Percentiles rank a stretch among this genome's conserved stretches.
These are phyloP conservation scores for Drosophila fuyamai DNA, from an alignment of 1,140 invertebrate species.

Conservation along the genomic window DNA sequence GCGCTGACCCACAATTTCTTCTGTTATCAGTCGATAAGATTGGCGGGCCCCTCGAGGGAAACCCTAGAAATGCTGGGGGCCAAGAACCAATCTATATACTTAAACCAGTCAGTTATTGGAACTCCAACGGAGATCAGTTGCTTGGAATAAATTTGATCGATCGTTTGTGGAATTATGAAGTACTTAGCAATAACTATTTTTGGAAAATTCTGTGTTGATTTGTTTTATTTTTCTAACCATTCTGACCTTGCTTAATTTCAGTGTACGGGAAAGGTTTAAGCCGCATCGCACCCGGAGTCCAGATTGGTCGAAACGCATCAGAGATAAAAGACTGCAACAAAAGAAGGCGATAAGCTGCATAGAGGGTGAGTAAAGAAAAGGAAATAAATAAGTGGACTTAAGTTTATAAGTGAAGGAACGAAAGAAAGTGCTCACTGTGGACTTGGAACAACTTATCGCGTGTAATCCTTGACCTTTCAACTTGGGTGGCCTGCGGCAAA, in stretches of 20 bases:
- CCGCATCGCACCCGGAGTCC: conserved; percentile 80
- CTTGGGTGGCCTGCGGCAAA: not conserved
- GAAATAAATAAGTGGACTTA: not conserved
- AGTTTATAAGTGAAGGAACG: not conserved
- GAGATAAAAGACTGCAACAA: conserved; percentile 85
- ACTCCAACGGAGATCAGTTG: conserved; percentile 6
- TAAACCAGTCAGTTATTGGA: conserved; percentile 14
- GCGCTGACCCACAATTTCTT: conserved; percentile 63
- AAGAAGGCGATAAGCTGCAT: conserved; percentile 80
- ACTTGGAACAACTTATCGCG: not conserved
- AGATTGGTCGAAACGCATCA: conserved; percentile 85
- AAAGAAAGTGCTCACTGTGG: conserved; percentile 5
- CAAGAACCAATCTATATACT: not conserved
- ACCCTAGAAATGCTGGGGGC: conserved; percentile 8
- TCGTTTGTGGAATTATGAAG: conserved; percentile 33
- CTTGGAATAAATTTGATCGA: conserved; percentile 42
- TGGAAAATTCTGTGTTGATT: conserved; percentile 11
- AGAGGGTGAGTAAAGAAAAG: conserved; percentile 61
- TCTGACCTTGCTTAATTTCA: conserved; percentile 52
- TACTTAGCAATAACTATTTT: conserved; percentile 21
- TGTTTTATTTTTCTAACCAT: not conserved
- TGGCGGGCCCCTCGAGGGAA: conserved; percentile 39
- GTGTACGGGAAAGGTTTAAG: conserved; percentile 84
- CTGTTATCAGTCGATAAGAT: conserved; percentile 71
- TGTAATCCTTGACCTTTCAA: not conserved